These are phyloP conservation scores for Tetramorium parvispinum DNA, from an alignment of 1,140 invertebrate genomes.

Conservation along the genomic window DNA sequence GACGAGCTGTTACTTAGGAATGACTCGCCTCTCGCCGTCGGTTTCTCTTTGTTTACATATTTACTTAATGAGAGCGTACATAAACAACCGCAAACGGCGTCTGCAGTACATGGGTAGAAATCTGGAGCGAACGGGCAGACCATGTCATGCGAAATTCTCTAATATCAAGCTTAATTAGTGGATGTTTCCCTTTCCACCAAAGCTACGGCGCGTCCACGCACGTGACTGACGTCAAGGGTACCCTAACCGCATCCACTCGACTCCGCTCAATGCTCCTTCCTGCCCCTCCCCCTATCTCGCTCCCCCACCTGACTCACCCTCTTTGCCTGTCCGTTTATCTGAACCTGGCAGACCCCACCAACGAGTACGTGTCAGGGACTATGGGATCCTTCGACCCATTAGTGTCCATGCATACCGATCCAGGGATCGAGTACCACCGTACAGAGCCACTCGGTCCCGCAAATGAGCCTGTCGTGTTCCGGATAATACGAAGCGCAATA, in stretches of 20 bases:
- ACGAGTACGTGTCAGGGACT: slow-evolving; percentile 72
- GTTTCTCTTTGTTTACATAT: slow-evolving; percentile 48
- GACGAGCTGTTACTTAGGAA: background rate
- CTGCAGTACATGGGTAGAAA: background rate
- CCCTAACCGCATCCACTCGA: slow-evolving; percentile 58
- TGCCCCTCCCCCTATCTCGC: background rate
- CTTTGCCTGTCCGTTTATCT: slow-evolving; percentile 49
- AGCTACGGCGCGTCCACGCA: slow-evolving; percentile 50
- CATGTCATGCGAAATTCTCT: slow-evolving; percentile 56
- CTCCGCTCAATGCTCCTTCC: slow-evolving; percentile 36
- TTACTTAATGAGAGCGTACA: slow-evolving; percentile 49
- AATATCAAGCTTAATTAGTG: slow-evolving; percentile 67
- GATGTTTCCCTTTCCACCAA: slow-evolving; percentile 58
- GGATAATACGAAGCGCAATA: slow-evolving; percentile 74
- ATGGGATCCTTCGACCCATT: slow-evolving; percentile 73
- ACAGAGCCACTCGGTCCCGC: slow-evolving; percentile 68
- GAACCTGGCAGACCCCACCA: slow-evolving; percentile 45
- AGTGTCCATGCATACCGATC: slow-evolving; percentile 73
- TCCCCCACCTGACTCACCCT: background rate
- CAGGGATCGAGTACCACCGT: slow-evolving; percentile 70
- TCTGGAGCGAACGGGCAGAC: background rate
- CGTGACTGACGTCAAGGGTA: slow-evolving; percentile 64
- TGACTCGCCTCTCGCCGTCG: background rate
- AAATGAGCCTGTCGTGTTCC: slow-evolving; percentile 75
- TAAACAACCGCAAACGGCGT: slow-evolving; percentile 41